Evolutionary conservation across 92 coral and sea anemone genomes (phyloP).

Genomic region (Palythoa grandiflora): DNA sequence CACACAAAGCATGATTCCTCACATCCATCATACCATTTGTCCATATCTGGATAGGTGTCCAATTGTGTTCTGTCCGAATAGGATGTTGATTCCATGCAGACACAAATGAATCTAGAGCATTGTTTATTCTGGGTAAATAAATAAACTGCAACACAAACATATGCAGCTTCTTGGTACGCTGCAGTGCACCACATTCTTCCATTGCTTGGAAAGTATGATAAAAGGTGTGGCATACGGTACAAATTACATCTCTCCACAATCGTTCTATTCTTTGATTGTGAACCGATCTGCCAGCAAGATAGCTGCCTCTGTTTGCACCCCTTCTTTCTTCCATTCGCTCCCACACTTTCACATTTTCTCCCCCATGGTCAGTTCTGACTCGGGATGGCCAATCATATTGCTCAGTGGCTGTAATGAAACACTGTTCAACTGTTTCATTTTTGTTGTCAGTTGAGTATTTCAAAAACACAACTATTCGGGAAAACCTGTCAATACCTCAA

Average conservation of each 20-base stretch:
- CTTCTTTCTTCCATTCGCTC: conserved; percentile 47
- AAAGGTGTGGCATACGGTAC: conserved; percentile 55
- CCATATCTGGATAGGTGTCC: conserved; percentile 73
- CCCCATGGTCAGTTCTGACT: conserved; percentile 53
- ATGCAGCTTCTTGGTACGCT: conserved; percentile 24
- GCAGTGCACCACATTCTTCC: conserved; percentile 57
- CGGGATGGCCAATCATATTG: conserved; percentile 48
- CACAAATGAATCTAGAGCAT: conserved; percentile 53
- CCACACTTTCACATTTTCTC: conserved; percentile 56
- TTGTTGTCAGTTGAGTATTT: conserved; percentile 54
- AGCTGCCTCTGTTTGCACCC: conserved; percentile 50
- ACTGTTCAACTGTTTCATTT: conserved; percentile 8
- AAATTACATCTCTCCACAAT: conserved; percentile 55
- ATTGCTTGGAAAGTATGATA: conserved; percentile 51
- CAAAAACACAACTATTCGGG: conserved; percentile 46
- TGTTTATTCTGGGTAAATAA: conserved; percentile 42
- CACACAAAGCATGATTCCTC: conserved; percentile 7
- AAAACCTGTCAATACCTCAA: conserved; percentile 52
- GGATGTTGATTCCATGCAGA: conserved; percentile 73
- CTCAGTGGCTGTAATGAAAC: conserved; percentile 22
- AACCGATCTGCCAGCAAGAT: conserved; percentile 41
- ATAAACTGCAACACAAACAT: conserved; percentile 45
- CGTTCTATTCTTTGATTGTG: conserved; percentile 66
- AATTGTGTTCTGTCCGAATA: conserved; percentile 62
- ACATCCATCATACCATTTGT: conserved; percentile 73